Percentiles rank a stretch among this genome's conserved stretches.
These are phyloP conservation scores for Chelidonichthys spinosus DNA, from an alignment of 2,797 vertebrate genomes.

Conservation along the genomic window DNA sequence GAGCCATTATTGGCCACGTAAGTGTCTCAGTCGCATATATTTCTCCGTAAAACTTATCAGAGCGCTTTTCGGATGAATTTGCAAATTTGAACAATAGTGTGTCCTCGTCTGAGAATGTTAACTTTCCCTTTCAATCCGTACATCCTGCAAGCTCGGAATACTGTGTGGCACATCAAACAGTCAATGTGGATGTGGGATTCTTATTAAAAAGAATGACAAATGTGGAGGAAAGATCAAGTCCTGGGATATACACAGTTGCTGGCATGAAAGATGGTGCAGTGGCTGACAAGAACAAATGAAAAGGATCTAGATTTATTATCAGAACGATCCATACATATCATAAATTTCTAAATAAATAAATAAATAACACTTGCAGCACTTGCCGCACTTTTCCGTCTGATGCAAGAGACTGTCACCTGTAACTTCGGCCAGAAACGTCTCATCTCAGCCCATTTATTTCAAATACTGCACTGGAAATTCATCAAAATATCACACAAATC, in stretches of 20 bases:
- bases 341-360: slow-evolving; percentile 19
- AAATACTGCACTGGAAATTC: slow-evolving; percentile 27
- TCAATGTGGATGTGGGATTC: slow-evolving; percentile 36
- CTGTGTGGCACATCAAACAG: slow-evolving; percentile 41
- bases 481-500: slow-evolving; percentile 44
- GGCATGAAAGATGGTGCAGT: slow-evolving; percentile 27
- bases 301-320: slow-evolving; percentile 40
- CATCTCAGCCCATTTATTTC: slow-evolving; percentile 32
- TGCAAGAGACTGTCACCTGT: slow-evolving; percentile 55
- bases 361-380: slow-evolving; percentile 14
- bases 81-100: slow-evolving; percentile 59
- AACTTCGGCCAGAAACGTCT: slow-evolving; percentile 21
- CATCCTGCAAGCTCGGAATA: slow-evolving; percentile 4
- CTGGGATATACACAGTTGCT: slow-evolving; percentile 20
- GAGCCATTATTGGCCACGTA: slow-evolving; percentile 42
- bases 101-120: slow-evolving; percentile 58
- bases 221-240: slow-evolving; percentile 44
- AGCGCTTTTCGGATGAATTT: slow-evolving; percentile 57
- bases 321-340: slow-evolving; percentile 29
- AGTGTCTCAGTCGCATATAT: slow-evolving; percentile 41
- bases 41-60: slow-evolving; percentile 46
- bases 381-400: slow-evolving; percentile 39
- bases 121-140: slow-evolving; percentile 43
- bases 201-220: slow-evolving; percentile 56
- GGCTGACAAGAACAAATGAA: slow-evolving; percentile 56